Evolutionary conservation across 2,113 vertebrate genomes (phyloP).

Genomic region (Brachypteracias leptosomus): DNA sequence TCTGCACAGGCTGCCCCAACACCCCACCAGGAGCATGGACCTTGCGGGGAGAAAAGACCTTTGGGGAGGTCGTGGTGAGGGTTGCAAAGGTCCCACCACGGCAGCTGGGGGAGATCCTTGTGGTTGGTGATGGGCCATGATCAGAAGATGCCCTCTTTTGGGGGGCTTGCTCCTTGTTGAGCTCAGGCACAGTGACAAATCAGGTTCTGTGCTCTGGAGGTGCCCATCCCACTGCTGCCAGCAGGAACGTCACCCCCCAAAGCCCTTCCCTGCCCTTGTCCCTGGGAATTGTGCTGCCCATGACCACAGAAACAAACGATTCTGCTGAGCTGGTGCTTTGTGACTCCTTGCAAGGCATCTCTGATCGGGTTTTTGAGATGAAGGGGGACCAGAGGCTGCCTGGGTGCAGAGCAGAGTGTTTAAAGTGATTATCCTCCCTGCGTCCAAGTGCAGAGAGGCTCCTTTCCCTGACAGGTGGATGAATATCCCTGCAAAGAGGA

Average conservation of each 20-base stretch:
- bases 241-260: rapidly evolving
- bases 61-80: background rate
- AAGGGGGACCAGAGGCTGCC: background rate
- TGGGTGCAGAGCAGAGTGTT: background rate
- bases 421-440: background rate
- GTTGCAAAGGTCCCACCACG: background rate
- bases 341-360: background rate
- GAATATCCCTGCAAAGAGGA: background rate
- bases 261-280: background rate
- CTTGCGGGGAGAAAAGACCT: background rate
- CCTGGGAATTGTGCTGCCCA: rapidly evolving
- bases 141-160: rapidly evolving
- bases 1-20: background rate
- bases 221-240: background rate
- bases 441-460: background rate
- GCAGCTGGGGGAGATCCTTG: background rate
- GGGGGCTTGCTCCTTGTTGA: background rate
- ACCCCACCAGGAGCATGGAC: background rate
- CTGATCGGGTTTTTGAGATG: background rate
- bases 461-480: background rate
- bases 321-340: background rate
- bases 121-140: background rate
- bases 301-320: background rate
- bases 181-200: background rate
- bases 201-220: background rate